Conservation (phyloP, 2,113 vertebrate species). For the Nesogale talazaci region DNA sequence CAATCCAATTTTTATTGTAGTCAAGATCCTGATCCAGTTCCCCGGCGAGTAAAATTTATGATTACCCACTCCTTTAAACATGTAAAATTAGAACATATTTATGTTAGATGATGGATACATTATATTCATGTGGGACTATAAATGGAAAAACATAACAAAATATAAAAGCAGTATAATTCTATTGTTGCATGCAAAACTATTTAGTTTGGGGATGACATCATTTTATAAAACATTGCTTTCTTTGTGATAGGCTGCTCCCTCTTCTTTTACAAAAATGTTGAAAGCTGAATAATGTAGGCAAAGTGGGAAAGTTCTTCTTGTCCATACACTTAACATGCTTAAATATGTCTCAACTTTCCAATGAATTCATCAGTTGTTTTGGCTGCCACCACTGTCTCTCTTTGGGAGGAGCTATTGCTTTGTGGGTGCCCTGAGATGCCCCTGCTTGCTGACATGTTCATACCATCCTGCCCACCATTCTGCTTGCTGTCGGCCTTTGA, state of each 20-base stretch:
- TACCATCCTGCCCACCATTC: background rate
- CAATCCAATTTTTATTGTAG: slow-evolving; percentile 39
- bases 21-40: background rate
- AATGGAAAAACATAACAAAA: background rate
- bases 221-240: background rate
- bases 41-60: slow-evolving; percentile 44
- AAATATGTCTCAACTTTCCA: background rate
- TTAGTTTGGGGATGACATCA: background rate
- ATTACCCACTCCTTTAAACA: slow-evolving; percentile 38
- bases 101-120: background rate
- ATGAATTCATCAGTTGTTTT: background rate
- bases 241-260: background rate
- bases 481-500: background rate
- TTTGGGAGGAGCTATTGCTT: background rate
- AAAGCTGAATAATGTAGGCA: background rate
- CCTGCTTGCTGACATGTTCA: background rate
- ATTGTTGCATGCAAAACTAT: background rate
- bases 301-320: background rate
- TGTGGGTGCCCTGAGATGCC: background rate
- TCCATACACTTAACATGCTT: background rate
- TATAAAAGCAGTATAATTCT: slow-evolving; percentile 8
- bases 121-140: background rate
- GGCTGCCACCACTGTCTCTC: background rate
- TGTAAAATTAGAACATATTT: slow-evolving; percentile 31
- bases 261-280: background rate